Base-by-base conservation (phyloP, 2,888 invertebrate species). In the Steinernema carpocapsae region DNA sequence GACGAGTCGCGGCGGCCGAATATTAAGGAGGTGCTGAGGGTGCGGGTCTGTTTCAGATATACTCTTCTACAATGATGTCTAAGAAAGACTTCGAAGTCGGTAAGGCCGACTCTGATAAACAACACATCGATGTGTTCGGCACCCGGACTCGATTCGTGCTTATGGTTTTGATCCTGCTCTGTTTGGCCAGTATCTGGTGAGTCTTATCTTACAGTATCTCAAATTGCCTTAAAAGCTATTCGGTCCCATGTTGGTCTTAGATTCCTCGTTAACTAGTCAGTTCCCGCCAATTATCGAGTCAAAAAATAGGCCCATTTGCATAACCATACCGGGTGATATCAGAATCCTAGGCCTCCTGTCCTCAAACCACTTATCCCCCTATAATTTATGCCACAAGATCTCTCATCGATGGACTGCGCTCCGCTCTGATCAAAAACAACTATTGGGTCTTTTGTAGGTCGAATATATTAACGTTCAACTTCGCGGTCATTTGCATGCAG, bases 141-240 rank as follows among this genome's bases (percentile, higher is more conserved):
- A 81, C 83, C 3, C 76, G 83, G 24, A 81, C 80, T n/a, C 80
- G 83, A 56, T 83, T 83, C 76, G 79, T 83, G 59, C 72, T 83
- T 45, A 78, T 83, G 78, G 77, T 82, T 10, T 74, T 83, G 48
- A 78, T 83, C 42, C 77, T 83, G 17, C 72, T 83, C 29, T 83
- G 83, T 72, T 76, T 83, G 37, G 80, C 83, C 3, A 76, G 78
- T 43, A 81, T 83, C 72, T 83, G 83, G 83, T 80, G 17, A 48
- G 78, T 74, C 43, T 48, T n/a, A n/a, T n/a, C n/a, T n/a, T n/a
- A n/a, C n/a, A n/a, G n/a, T n/a, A n/a, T n/a, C n/a, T n/a, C n/a
- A n/a, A n/a, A n/a, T n/a, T n/a, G n/a, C n/a, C n/a, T n/a, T n/a
- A n/a, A n/a, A n/a, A n/a, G n/a, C n/a, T n/a, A n/a, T n/a, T n/a